Base-by-base conservation (phyloP, 2,888 invertebrate species). In the Blastobasis lacticolella region DNA sequence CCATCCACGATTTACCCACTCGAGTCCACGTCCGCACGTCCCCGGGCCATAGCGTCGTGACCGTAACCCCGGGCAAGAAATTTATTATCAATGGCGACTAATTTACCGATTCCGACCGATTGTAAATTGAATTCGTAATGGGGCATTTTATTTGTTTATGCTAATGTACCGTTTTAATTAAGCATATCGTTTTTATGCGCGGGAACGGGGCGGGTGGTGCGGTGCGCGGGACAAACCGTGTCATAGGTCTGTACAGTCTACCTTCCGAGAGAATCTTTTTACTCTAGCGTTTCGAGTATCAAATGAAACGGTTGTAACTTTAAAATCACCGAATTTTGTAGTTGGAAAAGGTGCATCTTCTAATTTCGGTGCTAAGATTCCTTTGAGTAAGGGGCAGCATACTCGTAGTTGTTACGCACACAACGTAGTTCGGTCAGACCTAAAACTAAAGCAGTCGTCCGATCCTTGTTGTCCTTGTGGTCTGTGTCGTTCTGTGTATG, bases 61-160 rank as follows among this genome's bases (percentile, higher is more conserved):
- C 74, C 73, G 69, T 73, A 73, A 70, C 72, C 73, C 77, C 75
- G 71, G 70, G 73, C 74, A 69, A 70, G 72, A 71, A 23, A 23
- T 23, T 23, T 80, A 82, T 87, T 84, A 87, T 87, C 86, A 86
- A 88, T 81, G 79, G 84, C 85, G 81, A 81, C 86, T 82, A 85
- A 87, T 87, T 80, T 76, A 77, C 80, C 75, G 79, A 80, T 79
- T 82, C 81, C 73, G 77, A 75, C 80, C 77, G 81, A 85, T 85
- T 86, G 86, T 87, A 87, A 88, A 88, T 87, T 85, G 88, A 86
- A 86, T 83, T 78, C 83, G 75, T 86, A 87, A 88, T 87, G 84
- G 81, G 74, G 68, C 75, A 78, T 87, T 87, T 88, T 88, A 88
- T 88, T 88, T 88, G 87, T 88, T 86, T 87, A 87, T 88, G 87